Evolutionary conservation across 2,888 invertebrate genomes (phyloP).

Genomic region (Mamestra brassicae): DNA sequence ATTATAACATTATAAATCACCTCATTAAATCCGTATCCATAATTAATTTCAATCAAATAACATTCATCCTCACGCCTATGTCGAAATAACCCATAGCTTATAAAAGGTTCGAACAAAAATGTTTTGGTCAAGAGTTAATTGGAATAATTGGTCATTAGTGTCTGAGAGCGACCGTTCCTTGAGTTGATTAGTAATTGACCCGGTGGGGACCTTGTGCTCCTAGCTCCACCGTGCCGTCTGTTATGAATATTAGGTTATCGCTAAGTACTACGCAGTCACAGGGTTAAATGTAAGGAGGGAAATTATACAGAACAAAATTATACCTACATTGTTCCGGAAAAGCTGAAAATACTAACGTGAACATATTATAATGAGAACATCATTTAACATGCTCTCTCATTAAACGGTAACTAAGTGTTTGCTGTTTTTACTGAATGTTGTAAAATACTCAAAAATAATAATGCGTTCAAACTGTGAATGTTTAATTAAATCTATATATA

Average conservation of each 20-base stretch:
- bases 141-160: conserved; percentile 86
- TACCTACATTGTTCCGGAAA: conserved; percentile 7
- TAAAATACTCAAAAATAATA: neutral
- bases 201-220: conserved; percentile 77
- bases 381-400: neutral
- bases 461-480: neutral
- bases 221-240: conserved; percentile 64
- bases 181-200: conserved; percentile 89
- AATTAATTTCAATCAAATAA: conserved; percentile 15
- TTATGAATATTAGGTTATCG: conserved; percentile 68
- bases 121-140: conserved; percentile 86
- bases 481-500: neutral
- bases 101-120: conserved; percentile 77
- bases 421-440: neutral
- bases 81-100: conserved; percentile 17
- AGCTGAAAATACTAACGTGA: neutral
- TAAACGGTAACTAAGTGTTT: neutral
- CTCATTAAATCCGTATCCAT: neutral
- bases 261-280: conserved; percentile 42
- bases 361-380: conserved; percentile 6
- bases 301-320: conserved; percentile 13
- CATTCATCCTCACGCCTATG: conserved; percentile 8
- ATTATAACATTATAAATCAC: neutral
- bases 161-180: conserved; percentile 78
- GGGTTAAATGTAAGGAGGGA: conserved; percentile 44